Evolutionary conservation across 2,888 invertebrate species (phyloP), one percentile per base, ranked within the genome.

Genomic region (Sericinus montela): DNA sequence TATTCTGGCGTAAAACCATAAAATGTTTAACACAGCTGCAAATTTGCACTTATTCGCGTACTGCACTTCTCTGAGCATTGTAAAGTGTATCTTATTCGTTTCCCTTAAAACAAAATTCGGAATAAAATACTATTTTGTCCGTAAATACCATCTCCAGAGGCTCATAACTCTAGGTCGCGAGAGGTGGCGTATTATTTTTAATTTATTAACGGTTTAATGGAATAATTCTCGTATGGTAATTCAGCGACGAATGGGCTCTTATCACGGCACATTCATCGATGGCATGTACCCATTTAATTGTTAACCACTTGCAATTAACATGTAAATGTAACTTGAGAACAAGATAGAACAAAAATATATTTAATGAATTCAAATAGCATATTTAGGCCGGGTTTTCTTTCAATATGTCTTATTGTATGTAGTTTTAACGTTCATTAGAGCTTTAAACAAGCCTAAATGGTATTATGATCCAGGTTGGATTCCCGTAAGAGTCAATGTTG

Each of bases 181-280:
- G 85, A 69, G 69, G 67, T 65, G 57, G 63, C 72, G 71, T 78
- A 82, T 83, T 83, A 85, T 84, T 84, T 86, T 84, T 80, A 83
- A 86, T 83, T 84, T 85, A 86, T 83, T 81, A 80, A 80, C 78
- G 69, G 69, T 70, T 77, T 83, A 84, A 84, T 84, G 81, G 78
- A 85, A 86, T 85, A 81, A 86, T 83, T 85, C 70, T 58, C 69
- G 76, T 83, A 85, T 84, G 84, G 75, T 83, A 86, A 86, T 85
- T 72, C 61, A 55, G 65, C 64, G 68, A 80, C 66, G 72, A 82
- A 86, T 76, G 75, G 69, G 60, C 69, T 59, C 60, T 62, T 65
- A 73, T 71, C 84, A 86, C 85, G 86, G 72, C 63, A 79, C 47
- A 53, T 48, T 50, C 54, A 45, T 54, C 58, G 53, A 46, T 51